Conservation (phyloP, 2,113 vertebrate genomes). For the Hassar affinis region DNA sequence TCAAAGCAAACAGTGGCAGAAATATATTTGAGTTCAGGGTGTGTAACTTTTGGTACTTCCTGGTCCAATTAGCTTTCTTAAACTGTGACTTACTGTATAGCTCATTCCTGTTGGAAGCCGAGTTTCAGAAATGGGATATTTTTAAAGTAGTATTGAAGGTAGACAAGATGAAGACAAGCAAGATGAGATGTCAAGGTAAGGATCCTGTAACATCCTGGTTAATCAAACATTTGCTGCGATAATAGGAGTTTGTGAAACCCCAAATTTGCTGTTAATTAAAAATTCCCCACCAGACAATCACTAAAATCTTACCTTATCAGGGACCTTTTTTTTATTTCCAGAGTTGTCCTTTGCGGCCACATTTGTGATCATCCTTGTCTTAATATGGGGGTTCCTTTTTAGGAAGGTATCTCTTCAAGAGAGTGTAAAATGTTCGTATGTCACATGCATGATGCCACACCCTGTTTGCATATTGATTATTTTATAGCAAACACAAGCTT, state of each 20-base stretch:
- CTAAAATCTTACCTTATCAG: too few species aligned
- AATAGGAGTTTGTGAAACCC: background rate
- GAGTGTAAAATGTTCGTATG: constrained; percentile 9
- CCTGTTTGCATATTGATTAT: constrained; percentile 6
- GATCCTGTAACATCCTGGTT: background rate
- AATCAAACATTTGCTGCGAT: background rate
- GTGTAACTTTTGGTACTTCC: background rate
- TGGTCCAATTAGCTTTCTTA: background rate
- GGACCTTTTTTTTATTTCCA: constrained; percentile 38
- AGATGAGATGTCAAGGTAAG: constrained; percentile 41
- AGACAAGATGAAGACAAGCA: background rate
- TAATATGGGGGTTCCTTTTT: constrained; percentile 48
- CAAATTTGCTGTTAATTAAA: too few species aligned
- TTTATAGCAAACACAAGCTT: background rate
- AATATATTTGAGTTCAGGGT: constrained; percentile 21
- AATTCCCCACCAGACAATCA: too few species aligned
- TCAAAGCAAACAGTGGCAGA: background rate
- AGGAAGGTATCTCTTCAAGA: constrained; percentile 26
- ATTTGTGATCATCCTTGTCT: constrained; percentile 46
- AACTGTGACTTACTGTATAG: background rate
- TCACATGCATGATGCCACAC: background rate
- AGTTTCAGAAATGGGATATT: background rate
- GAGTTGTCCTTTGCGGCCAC: constrained; percentile 16
- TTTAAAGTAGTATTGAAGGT: background rate
- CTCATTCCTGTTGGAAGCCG: background rate